Conservation (phyloP, 2,113 vertebrate species). For the Verasper variegatus region DNA sequence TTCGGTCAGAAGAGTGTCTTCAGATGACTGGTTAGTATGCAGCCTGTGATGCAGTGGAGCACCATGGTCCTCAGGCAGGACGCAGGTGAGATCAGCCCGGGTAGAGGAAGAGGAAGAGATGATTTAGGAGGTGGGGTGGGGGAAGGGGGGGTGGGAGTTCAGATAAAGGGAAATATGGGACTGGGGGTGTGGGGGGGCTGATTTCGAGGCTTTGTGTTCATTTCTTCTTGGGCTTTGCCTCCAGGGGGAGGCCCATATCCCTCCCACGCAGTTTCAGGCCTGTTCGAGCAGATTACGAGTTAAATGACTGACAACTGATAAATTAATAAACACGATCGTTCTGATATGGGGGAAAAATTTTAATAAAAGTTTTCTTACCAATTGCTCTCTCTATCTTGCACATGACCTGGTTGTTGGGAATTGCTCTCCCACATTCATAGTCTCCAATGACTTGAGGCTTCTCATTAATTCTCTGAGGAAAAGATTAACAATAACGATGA, state of each 20-base stretch:
- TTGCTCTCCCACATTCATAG: constrained; percentile 92
- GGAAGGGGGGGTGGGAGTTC: neutral
- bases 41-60: constrained; percentile 73
- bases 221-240: constrained; percentile 88
- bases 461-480: constrained; percentile 93
- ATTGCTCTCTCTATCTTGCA: constrained; percentile 95
- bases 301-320: neutral
- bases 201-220: constrained; percentile 95
- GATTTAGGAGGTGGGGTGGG: neutral
- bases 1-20: constrained; percentile 59
- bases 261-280: constrained; percentile 92
- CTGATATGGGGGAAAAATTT: neutral
- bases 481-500: neutral
- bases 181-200: constrained; percentile 60
- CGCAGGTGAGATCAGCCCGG: constrained; percentile 85
- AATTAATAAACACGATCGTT: neutral
- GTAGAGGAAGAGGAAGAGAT: constrained; percentile 3
- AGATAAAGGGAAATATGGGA: constrained; percentile 9
- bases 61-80: constrained; percentile 75
- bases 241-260: constrained; percentile 91
- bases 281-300: constrained; percentile 47
- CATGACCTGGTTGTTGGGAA: constrained; percentile 98
- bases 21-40: constrained; percentile 74
- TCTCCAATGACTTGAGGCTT: constrained; percentile 97
- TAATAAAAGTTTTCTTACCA: constrained; percentile 78